Percentiles rank a stretch among this genome's conserved stretches.
Conservation (phyloP, 1,140 invertebrate species). For the Eurosta solidaginis region DNA sequence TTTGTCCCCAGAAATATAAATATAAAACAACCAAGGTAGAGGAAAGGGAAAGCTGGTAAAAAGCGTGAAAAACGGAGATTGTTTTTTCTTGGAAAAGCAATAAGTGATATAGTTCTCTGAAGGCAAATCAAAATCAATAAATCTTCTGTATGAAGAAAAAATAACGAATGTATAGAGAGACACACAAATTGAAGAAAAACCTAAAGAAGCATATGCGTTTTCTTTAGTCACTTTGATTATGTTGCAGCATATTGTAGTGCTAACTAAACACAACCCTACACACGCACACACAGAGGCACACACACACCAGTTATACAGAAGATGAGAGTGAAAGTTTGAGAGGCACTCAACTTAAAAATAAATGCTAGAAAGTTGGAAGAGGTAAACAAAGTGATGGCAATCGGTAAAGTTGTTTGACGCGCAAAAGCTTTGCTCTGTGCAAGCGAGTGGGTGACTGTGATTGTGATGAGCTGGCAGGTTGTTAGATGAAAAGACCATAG, state of each 20-base stretch:
- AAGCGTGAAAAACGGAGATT: background rate
- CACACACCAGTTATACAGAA: background rate
- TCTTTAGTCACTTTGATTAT: background rate
- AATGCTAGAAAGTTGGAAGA: background rate
- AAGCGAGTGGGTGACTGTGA: background rate
- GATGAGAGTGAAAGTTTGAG: slow-evolving; percentile 15
- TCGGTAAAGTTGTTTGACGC: background rate
- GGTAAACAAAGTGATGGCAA: background rate
- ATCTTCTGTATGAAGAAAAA: background rate
- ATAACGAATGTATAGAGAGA: background rate
- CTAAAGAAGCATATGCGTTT: too few relatives aligned
- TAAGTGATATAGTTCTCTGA: background rate
- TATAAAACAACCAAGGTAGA: background rate
- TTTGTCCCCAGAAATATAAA: background rate
- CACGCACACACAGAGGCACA: background rate
- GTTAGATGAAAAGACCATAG: background rate
- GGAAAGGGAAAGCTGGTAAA: background rate
- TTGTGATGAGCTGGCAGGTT: background rate
- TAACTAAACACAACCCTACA: background rate
- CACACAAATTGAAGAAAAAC: too few relatives aligned
- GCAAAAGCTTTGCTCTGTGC: too few relatives aligned
- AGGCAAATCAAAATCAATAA: background rate
- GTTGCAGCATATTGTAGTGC: background rate
- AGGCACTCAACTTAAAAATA: background rate
- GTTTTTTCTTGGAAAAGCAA: background rate